Conservation (phyloP, 2,888 invertebrate species). For the Drosophila engyochracea region DNA sequence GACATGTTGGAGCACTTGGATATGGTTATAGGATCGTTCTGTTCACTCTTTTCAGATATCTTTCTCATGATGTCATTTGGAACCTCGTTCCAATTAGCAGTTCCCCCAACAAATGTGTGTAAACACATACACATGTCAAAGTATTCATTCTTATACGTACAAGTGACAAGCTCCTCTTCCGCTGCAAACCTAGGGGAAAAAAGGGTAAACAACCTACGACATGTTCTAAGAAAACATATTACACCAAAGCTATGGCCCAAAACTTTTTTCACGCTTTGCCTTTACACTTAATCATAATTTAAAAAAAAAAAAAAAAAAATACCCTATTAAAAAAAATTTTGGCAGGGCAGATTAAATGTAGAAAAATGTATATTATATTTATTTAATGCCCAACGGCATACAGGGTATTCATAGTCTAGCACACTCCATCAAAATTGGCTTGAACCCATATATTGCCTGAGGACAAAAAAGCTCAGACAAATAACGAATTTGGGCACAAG, state of each 20-base stretch:
- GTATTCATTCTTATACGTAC: slow-evolving; percentile 27
- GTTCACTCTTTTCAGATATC: slow-evolving; percentile 9
- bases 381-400: not conserved
- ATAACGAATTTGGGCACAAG: slow-evolving; percentile 23
- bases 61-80: slow-evolving; percentile 54
- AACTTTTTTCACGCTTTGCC: slow-evolving; percentile 34
- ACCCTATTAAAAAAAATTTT: not conserved
- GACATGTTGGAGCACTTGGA: not conserved
- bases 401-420: slow-evolving; percentile 2
- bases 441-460: slow-evolving; percentile 38
- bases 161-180: slow-evolving; percentile 13
- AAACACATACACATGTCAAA: not conserved
- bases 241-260: not conserved
- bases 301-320: not conserved
- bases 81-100: slow-evolving; percentile 41
- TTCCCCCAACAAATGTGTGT: slow-evolving; percentile 3
- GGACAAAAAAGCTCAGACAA: slow-evolving; percentile 32
- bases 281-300: slow-evolving; percentile 19
- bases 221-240: slow-evolving; percentile 53
- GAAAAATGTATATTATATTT: not conserved
- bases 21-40: not conserved
- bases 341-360: not conserved
- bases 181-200: slow-evolving; percentile 36
- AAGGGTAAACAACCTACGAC: slow-evolving; percentile 21
- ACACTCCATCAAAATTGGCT: not conserved